phyloP scores from a whole-genome alignment of 1,140 invertebrate species.

The Ceratitis capitata region DNA sequence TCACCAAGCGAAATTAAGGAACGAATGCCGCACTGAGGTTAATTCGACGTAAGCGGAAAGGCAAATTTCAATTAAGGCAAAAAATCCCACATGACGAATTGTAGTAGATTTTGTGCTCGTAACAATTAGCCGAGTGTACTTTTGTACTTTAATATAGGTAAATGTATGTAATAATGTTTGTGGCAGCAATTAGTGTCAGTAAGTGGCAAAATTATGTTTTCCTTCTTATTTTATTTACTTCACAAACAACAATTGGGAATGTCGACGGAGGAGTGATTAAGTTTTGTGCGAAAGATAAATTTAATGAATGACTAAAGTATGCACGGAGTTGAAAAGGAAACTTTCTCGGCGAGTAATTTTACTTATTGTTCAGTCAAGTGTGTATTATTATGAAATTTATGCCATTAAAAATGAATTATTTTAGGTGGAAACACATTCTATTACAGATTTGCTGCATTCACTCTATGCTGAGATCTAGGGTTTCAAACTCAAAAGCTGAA shows the following conservation, averaged over 20 bases:
- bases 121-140: neutral
- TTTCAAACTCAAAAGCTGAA: too few relatives aligned
- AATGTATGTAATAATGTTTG: neutral
- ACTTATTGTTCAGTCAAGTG: neutral
- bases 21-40: too few relatives aligned
- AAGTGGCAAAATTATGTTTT: neutral
- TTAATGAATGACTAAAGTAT: neutral
- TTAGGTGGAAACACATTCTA: too few relatives aligned
- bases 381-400: too few relatives aligned
- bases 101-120: neutral
- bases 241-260: neutral
- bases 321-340: neutral
- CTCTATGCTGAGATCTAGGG: too few relatives aligned
- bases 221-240: neutral
- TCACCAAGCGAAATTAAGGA: too few relatives aligned
- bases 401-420: too few relatives aligned
- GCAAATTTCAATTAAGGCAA: neutral
- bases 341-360: neutral
- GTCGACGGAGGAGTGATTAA: neutral
- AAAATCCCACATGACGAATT: neutral
- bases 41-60: too few relatives aligned
- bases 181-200: slow-evolving; percentile 3
- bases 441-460: too few relatives aligned
- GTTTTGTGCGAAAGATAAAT: neutral
- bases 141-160: too few relatives aligned